phyloP scores from a whole-genome alignment of 2,797 vertebrate genomes.

The Enteromius paludinosus region DNA sequence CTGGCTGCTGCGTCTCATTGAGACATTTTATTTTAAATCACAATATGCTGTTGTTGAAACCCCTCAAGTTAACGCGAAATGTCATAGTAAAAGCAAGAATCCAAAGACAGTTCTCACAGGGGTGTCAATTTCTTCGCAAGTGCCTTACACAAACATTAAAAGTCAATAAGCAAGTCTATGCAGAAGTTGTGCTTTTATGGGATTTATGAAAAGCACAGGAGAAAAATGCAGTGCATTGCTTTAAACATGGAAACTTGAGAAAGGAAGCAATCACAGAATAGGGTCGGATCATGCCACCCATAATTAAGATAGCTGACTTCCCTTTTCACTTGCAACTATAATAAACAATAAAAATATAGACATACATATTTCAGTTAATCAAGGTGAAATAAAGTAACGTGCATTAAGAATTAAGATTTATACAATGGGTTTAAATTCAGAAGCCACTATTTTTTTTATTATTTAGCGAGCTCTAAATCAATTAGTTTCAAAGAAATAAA shows the following conservation, averaged over 20 bases:
- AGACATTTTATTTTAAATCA: background rate
- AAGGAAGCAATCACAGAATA: conserved; percentile 6
- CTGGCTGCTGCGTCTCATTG: background rate
- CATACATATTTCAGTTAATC: background rate
- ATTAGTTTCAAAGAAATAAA: conserved; percentile 51
- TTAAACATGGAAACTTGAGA: conserved; percentile 3
- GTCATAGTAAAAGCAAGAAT: background rate
- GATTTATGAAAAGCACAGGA: background rate
- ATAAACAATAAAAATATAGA: background rate
- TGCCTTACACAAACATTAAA: background rate
- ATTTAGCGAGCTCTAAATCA: background rate
- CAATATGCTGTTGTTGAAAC: background rate
- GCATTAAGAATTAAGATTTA: background rate
- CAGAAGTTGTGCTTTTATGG: background rate
- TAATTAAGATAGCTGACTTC: background rate
- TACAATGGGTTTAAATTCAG: background rate
- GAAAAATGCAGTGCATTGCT: background rate
- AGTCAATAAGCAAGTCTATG: background rate
- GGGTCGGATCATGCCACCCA: background rate
- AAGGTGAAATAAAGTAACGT: background rate
- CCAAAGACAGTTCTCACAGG: conserved; percentile 5
- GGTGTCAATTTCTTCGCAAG: conserved; percentile 6
- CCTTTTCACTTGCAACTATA: background rate
- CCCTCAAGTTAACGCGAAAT: background rate
- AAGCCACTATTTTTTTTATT: background rate